Conservation (phyloP, 2,888 invertebrate genomes). For the Slavum lentiscoides region DNA sequence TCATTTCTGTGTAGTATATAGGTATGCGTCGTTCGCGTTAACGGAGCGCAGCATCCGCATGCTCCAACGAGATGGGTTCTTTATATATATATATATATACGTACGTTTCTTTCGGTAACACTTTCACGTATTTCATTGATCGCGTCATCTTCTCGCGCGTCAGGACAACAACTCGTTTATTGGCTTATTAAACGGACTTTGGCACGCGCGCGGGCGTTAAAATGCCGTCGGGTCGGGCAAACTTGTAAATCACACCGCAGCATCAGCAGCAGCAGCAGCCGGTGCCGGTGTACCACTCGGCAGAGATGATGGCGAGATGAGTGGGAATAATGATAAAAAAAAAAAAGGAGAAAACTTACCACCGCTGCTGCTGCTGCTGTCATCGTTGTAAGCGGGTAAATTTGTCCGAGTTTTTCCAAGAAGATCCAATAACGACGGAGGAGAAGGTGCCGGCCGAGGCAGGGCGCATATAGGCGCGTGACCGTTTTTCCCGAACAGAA, state of each 20-base stretch:
- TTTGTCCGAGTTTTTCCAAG: constrained; percentile 50
- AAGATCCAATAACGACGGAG: constrained; percentile 23
- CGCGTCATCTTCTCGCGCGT: constrained; percentile 48
- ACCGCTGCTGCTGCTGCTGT: constrained; percentile 1
- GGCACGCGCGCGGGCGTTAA: constrained; percentile 21
- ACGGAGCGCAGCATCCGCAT: background rate
- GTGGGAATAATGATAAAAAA: background rate
- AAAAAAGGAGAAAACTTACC: constrained; percentile 12
- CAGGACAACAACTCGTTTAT: constrained; percentile 51
- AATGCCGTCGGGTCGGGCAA: constrained; percentile 48
- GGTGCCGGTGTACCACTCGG: constrained; percentile 13
- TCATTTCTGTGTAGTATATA: background rate
- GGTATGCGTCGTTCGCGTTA: background rate
- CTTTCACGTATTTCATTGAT: constrained; percentile 52
- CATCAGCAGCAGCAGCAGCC: constrained; percentile 4
- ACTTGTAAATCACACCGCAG: constrained; percentile 49
- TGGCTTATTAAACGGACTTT: constrained; percentile 53
- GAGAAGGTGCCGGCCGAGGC: background rate
- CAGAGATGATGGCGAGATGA: no score
- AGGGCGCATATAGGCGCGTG: constrained; percentile 24
- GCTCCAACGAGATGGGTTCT: background rate
- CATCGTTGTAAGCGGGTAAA: constrained; percentile 42
- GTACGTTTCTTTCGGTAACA: constrained; percentile 39
- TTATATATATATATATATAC: background rate
- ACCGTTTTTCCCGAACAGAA: constrained; percentile 51